phyloP scores from a whole-genome alignment of 1,140 invertebrate species.

The Capitella teleta region DNA sequence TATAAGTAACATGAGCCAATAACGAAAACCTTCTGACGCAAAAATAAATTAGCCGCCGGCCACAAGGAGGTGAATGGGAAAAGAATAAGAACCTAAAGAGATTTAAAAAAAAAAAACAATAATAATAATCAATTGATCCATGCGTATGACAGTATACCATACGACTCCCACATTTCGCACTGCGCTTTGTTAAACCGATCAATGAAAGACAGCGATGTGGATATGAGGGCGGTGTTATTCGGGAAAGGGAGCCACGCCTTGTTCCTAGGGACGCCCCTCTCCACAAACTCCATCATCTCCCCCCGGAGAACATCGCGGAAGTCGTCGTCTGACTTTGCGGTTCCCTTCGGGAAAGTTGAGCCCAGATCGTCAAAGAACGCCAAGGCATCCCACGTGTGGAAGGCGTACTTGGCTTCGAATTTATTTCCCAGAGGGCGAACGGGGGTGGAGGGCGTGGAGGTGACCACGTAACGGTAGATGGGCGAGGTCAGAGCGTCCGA shows the following conservation, averaged over 20 bases:
- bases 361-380: not conserved
- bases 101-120: too few species aligned
- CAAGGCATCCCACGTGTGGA: not conserved
- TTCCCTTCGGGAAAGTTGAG: not conserved
- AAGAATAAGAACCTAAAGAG: too few species aligned
- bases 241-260: not conserved
- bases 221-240: not conserved
- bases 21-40: too few species aligned
- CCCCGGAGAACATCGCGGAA: not conserved
- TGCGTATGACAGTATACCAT: not conserved
- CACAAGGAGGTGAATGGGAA: too few species aligned
- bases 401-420: not conserved
- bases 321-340: not conserved
- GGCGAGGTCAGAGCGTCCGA: not conserved
- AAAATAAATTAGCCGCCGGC: too few species aligned
- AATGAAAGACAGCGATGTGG: not conserved
- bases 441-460: not conserved
- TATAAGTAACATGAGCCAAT: too few species aligned
- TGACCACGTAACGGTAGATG: not conserved
- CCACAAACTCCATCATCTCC: not conserved
- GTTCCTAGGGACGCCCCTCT: not conserved
- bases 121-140: not conserved
- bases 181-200: not conserved
- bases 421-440: not conserved
- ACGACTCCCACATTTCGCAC: not conserved